These are phyloP conservation scores for Mythimna vitellina DNA, from an alignment of 2,888 invertebrate species.

Conservation along the genomic window DNA sequence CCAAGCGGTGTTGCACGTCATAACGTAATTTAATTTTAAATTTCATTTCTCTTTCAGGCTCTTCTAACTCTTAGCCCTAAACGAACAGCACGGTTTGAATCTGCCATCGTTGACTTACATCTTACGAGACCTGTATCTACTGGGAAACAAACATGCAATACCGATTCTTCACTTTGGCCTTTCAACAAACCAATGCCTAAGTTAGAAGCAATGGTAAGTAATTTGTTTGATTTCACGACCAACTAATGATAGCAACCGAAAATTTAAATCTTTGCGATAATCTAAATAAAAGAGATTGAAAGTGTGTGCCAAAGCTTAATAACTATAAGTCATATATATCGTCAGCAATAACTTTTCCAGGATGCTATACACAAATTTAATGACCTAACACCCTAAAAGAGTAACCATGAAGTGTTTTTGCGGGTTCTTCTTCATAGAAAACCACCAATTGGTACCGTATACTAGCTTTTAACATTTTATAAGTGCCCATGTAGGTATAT, in stretches of 20 bases:
- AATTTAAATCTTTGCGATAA: neutral
- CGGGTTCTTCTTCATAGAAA: too few species aligned
- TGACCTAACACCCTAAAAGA: too few species aligned
- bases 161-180: conserved; percentile 91
- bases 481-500: too few species aligned
- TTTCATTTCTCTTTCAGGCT: conserved; percentile 76
- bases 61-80: conserved; percentile 85
- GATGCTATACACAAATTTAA: too few species aligned
- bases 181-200: conserved; percentile 91
- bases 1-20: neutral
- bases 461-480: too few species aligned
- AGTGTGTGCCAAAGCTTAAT: too few species aligned
- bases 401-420: too few species aligned
- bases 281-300: too few species aligned
- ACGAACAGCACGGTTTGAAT: conserved; percentile 78
- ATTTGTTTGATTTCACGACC: neutral
- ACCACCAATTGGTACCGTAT: too few species aligned
- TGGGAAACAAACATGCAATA: conserved; percentile 91
- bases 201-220: conserved; percentile 81
- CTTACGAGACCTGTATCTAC: conserved; percentile 88
- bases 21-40: neutral
- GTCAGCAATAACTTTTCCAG: too few species aligned
- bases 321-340: too few species aligned
- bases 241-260: neutral
- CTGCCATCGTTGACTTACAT: conserved; percentile 82